Base-by-base conservation (phyloP, 37 sponge, comb jelly and placozoan species). In the Tethya wilhelma region DNA sequence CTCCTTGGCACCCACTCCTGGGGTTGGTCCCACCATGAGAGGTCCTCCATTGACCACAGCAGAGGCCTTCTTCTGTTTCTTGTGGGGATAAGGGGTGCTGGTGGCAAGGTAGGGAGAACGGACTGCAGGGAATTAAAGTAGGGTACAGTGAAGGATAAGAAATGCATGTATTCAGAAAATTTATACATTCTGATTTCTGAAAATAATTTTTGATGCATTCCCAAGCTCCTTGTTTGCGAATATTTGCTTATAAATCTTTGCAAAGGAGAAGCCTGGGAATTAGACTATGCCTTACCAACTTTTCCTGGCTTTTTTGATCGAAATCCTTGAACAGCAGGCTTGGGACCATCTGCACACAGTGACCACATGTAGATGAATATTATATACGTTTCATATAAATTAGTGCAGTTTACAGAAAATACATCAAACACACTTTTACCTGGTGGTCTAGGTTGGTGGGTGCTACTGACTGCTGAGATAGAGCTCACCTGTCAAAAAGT, bases 261-360 rank as follows among this genome's bases (percentile, higher is more conserved):
- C n/a, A n/a, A n/a, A n/a, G n/a, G n/a, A n/a, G n/a, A n/a, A n/a
- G n/a, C n/a, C n/a, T n/a, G n/a, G n/a, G n/a, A n/a, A n/a, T n/a
- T n/a, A n/a, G n/a, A n/a, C n/a, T n/a, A n/a, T n/a, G n/a, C 45
- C 75, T 37, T 38, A 83, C 83, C 67, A 19, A 83, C 65, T 73
- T 73, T 73, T 66, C 75, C 75, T 28, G 59, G 9, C 28, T 4
- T 70, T 36, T 59, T 80, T 11, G 62, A 8, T 41, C 44, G 30
- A 19, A 80, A 80, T 58, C 71, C 32, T 70, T 70, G 69, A 23
- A 43, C 17, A 11, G 59, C 1, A 1, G 81, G 81, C 39, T 70
- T 68, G 38, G 81, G 71, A 20, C 71, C 71, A 80, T 69, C 81
- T 80, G 56, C 64, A 29, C 7, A 8, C 9, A 66, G 53, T 19